These are phyloP conservation scores for Gryon sp. DNA, from an alignment of 1,140 invertebrate genomes.

Conservation along the genomic window DNA sequence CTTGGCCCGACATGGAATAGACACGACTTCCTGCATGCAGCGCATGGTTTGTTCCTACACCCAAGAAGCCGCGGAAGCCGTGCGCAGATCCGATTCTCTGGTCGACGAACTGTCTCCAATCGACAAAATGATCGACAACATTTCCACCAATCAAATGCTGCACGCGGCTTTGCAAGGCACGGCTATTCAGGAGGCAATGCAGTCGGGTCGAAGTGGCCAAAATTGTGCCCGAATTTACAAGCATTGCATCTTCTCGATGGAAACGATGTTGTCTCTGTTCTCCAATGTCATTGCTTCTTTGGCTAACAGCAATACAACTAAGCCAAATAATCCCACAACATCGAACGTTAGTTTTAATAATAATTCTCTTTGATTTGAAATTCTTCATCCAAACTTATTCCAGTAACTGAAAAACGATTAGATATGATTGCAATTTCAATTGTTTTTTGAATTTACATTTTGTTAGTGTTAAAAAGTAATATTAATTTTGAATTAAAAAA, in stretches of 20 bases:
- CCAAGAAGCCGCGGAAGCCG: slow-evolving; percentile 80
- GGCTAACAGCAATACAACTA: slow-evolving; percentile 28
- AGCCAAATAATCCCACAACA: slow-evolving; percentile 32
- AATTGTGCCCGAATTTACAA: slow-evolving; percentile 71
- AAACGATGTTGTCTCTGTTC: slow-evolving; percentile 70
- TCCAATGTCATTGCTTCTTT: slow-evolving; percentile 65
- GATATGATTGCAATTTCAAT: no score
- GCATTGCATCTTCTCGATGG: slow-evolving; percentile 75
- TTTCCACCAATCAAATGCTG: slow-evolving; percentile 85
- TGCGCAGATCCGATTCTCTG: slow-evolving; percentile 65
- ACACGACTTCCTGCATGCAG: slow-evolving; percentile 88
- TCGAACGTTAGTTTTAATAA: slow-evolving; percentile 14
- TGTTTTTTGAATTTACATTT: no score
- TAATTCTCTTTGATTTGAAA: no score
- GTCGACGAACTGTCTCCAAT: slow-evolving; percentile 83
- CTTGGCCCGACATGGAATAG: slow-evolving; percentile 86
- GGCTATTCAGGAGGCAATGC: slow-evolving; percentile 86
- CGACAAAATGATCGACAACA: slow-evolving; percentile 83
- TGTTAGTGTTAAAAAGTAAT: no score
- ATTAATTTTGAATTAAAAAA: no score
- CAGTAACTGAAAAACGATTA: no score
- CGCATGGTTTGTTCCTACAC: slow-evolving; percentile 88
- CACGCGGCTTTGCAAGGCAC: slow-evolving; percentile 87
- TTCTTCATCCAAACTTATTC: no score
- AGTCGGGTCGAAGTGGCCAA: slow-evolving; percentile 80